Base-by-base conservation (phyloP, 2,888 invertebrate species). In the Watsonalla cultraria region DNA sequence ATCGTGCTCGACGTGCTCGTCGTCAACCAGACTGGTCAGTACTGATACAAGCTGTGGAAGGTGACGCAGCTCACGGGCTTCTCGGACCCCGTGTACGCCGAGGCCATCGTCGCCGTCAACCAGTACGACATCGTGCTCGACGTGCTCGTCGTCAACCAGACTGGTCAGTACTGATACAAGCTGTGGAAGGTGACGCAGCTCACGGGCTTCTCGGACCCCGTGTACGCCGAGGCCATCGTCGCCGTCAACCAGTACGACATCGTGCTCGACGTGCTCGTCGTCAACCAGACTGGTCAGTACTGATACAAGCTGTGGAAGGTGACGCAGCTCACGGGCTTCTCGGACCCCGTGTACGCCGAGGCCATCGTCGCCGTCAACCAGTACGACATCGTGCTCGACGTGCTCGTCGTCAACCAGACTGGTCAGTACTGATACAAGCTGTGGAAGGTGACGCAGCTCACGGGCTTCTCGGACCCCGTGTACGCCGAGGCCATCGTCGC, bases 401-500 rank as follows among this genome's bases (percentile, higher is more conserved):
- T 99, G 46, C 93, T 99, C 34, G 95, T 99, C 64, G 98, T 99
- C 35, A 99, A 99, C 89, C 99, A 99, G 92, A 99, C 99, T 11
- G 57, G 70, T 0, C 78, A 70, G 15, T 82, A 79, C 57, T 77
- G 82, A 64, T 81, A 84, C 67, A 74, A 74, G 69, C 72, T 86
- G 67, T 84, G 82, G 59, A 95, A 95, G 94, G 94, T 94, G 57
- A 39, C 8, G 35, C 6, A 35, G 9, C 9, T 39, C 8, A 8
- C 9, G 7, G 99, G 99, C 11, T 99, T 99, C 91, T 98, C 98
- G 0, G 99, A 99, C 92, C 99, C 99, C 0, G 99, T 99, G 58
- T 99, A 99, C 85, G 98, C 99, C 0, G 99, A 99, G 91, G 99
- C 99, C n/a, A 97, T 99, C 77, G 99, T 99, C 0, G 96, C 99